Evolutionary conservation across 2,797 vertebrate genomes (phyloP), one percentile per base, ranked within the genome.

Genomic region (Neomorphus geoffroyi): DNA sequence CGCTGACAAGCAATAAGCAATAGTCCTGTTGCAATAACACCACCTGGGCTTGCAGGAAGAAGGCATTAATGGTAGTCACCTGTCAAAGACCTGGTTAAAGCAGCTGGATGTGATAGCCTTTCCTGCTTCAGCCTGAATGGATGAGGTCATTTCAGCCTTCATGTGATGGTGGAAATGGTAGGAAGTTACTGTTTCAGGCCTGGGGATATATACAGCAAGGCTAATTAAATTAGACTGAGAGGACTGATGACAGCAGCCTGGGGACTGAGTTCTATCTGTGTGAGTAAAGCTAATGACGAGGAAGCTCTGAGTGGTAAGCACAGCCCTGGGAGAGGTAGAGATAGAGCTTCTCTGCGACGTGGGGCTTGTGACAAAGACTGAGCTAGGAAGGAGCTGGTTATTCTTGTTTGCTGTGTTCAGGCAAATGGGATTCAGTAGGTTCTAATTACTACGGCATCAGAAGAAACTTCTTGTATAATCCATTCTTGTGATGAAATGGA

Each of bases 341-440:
- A 6, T 1, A 26, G 18, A 78, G 9, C 15, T 67, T 27, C 22
- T 43, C 13, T 54, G 39, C 10, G 37, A 9, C 0, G 0, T 2
- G 39, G 62, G 56, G 32, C 22, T 80, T 1, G 0, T 32, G 39
- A 41, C 27, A 35, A n/a, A 64, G 57, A 1, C 33, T 39, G 37
- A 35, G 17, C 28, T 27, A 4, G 48, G n/a, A 45, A 14, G 13
- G 22, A 65, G 32, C 26, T 75, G 39, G 7, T 24, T 54, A 1
- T 66, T 79, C 14, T 56, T 7, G 3, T 51, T 70, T 24, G 28
- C 8, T 9, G 18, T 26, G 58, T 33, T 50, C 7, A 43, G 23
- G 39, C 11, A 43, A 65, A 79, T 8, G 24, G 9, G n/a, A 32
- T 10, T 67, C 56, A 48, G 15, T 74, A 53, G 19, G 13, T 37